Evolutionary conservation across 2,888 invertebrate genomes (phyloP), one percentile per base, ranked within the genome.

Genomic region (Lithophane semibrunnea): DNA sequence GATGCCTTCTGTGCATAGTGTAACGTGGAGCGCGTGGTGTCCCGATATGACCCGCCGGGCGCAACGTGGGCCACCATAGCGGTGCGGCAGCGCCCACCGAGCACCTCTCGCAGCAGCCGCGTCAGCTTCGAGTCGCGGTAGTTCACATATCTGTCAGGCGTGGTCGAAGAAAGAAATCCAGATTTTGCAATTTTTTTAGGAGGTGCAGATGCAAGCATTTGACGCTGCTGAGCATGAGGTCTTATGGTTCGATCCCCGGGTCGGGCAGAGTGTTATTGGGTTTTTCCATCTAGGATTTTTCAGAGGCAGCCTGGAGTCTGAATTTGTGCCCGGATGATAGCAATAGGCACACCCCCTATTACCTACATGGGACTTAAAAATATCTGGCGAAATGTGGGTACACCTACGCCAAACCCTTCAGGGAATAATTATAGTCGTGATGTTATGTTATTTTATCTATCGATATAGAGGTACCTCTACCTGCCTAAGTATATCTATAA

Each of bases 31-130:
- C 99, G 97, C 4, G 99, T 98, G 94, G 99, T 99, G 92, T 99
- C 99, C 52, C 98, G 98, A 90, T 98, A 98, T 12, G 97, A 94
- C 24, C 97, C 97, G 56, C 98, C 98, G 0, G 99, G 99, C 2
- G 99, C 98, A 61, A 99, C 98, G 95, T 99, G 99, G 4, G 99
- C 99, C 78, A 99, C 98, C 99, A 99, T 99, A 21, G 99, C 99
- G 0, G 99, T 99, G 89, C 98, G 98, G 92, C 99, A 99, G 92
- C 99, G 99, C 10, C 99, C 99, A 87, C 98, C 98, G 56, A 99
- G 95, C 2, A 99, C 98, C 89, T 99, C 99, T 85, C 98, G 98
- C 71, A 99, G 96, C 75, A 99, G 96, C 9, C 99, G 97, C 0
- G 99, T 99, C 86, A 99, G 95, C 94, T 99, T 99, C 47, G 99